phyloP scores from a whole-genome alignment of 2,797 vertebrate species.

The Sebastes vulpes region DNA sequence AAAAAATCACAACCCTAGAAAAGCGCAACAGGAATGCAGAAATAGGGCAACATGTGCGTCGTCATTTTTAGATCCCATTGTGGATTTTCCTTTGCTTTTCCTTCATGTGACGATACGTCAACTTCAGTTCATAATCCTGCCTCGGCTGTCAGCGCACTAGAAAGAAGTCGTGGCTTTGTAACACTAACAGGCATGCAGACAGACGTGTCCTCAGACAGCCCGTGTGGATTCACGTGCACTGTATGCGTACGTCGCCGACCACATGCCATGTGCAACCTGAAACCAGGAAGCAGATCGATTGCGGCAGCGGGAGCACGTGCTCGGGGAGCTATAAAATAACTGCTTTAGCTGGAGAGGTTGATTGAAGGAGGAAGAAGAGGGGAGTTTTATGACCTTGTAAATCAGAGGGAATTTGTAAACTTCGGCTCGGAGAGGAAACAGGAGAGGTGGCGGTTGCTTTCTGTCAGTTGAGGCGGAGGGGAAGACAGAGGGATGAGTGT shows the following conservation, averaged over 20 bases:
- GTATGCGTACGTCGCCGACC: neutral
- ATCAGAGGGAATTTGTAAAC: conserved; percentile 80
- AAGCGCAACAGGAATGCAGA: neutral
- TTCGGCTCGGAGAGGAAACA: conserved; percentile 48
- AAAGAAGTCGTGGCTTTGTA: neutral
- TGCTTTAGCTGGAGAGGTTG: conserved; percentile 55
- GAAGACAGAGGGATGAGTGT: conserved; percentile 31
- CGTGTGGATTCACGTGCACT: neutral
- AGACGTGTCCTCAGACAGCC: neutral
- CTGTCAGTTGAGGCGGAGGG: neutral
- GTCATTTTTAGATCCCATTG: neutral
- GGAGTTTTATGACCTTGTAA: conserved; percentile 77
- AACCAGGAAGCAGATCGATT: conserved; percentile 37
- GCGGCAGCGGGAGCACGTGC: conserved; percentile 26
- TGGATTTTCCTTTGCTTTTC: neutral
- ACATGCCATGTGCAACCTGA: neutral
- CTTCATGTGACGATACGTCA: conserved; percentile 15
- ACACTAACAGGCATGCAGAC: neutral
- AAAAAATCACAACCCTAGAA: neutral
- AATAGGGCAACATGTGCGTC: neutral
- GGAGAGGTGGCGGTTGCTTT: conserved; percentile 48
- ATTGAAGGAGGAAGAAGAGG: conserved; percentile 49
- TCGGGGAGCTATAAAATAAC: conserved; percentile 55
- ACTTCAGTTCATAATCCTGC: neutral
- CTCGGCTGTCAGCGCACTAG: neutral